Conservation (phyloP, 1,140 invertebrate species). For the Hylyphantes graminicola region DNA sequence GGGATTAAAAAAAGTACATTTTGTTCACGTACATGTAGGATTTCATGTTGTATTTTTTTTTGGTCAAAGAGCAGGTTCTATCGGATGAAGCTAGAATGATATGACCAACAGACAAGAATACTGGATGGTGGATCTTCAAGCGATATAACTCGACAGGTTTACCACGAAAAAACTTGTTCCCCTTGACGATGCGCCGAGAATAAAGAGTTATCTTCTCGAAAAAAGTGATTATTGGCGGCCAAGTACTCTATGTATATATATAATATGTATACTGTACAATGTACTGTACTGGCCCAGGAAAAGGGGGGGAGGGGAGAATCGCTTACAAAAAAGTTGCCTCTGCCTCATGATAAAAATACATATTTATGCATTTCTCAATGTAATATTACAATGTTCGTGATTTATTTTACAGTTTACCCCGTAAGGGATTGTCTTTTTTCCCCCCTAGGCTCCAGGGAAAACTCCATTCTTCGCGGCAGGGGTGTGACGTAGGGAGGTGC, state of each 20-base stretch:
- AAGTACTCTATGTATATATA: slow-evolving; percentile 30
- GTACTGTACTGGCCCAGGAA: background rate
- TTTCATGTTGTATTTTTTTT: background rate
- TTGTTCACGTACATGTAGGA: background rate
- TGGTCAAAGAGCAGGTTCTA: slow-evolving; percentile 25
- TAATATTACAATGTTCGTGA: slow-evolving; percentile 57
- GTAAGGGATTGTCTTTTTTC: slow-evolving; percentile 1
- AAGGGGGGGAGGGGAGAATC: background rate
- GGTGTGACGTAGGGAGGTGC: slow-evolving; percentile 14
- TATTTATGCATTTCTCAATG: slow-evolving; percentile 55
- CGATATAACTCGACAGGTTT: slow-evolving; percentile 33
- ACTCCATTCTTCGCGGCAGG: background rate
- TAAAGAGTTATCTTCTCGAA: slow-evolving; percentile 18
- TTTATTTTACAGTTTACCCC: slow-evolving; percentile 46
- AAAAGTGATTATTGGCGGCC: slow-evolving; percentile 5
- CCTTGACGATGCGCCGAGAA: slow-evolving; percentile 24
- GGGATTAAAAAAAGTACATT: slow-evolving; percentile 27
- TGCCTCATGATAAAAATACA: slow-evolving; percentile 54
- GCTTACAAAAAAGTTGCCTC: slow-evolving; percentile 21
- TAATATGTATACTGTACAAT: slow-evolving; percentile 9
- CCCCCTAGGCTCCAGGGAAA: background rate
- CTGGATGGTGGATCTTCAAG: slow-evolving; percentile 39
- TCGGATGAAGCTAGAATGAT: slow-evolving; percentile 29
- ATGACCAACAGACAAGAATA: slow-evolving; percentile 57
- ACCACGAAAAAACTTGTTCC: slow-evolving; percentile 56